Percentiles rank a stretch among this genome's conserved stretches.
Evolutionary conservation across 2,888 invertebrate species (phyloP).

Genomic region (Drosophila emarginata): DNA sequence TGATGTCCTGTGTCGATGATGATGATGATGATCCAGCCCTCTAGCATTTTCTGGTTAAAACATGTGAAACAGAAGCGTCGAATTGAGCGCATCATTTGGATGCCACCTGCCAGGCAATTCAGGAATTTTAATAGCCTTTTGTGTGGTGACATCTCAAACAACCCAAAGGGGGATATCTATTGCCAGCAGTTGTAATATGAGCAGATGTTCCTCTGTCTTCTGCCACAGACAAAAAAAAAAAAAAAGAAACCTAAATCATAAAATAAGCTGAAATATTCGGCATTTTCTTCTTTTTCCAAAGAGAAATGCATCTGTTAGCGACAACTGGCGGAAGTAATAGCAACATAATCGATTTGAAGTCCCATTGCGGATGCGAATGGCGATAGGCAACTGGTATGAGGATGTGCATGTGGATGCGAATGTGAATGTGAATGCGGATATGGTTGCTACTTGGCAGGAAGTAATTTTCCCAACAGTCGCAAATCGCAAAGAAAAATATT

Average conservation of each 20-base stretch:
- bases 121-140: constrained; percentile 38
- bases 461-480: constrained; percentile 63
- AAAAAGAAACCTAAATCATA: constrained; percentile 49
- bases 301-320: constrained; percentile 59
- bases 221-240: not conserved
- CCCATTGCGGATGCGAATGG: constrained; percentile 2
- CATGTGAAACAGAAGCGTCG: constrained; percentile 44
- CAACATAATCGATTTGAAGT: constrained; percentile 72
- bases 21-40: constrained; percentile 13
- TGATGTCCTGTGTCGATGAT: constrained; percentile 6
- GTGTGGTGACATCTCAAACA: constrained; percentile 18
- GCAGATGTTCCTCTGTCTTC: constrained; percentile 1
- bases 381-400: constrained; percentile 2
- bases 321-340: constrained; percentile 75
- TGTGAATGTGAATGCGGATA: constrained; percentile 12
- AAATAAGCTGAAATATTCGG: constrained; percentile 46
- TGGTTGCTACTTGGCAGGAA: constrained; percentile 53
- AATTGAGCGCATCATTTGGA: constrained; percentile 9
- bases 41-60: constrained; percentile 14
- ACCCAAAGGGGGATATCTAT: constrained; percentile 30
- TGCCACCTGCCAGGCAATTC: constrained; percentile 58
- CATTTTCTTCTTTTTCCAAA: not conserved
- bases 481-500: constrained; percentile 17
- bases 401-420: constrained; percentile 31
- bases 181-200: constrained; percentile 3